These are phyloP conservation scores for Corydoras sp. DNA, from an alignment of 2,113 vertebrate genomes.

Conservation along the genomic window DNA sequence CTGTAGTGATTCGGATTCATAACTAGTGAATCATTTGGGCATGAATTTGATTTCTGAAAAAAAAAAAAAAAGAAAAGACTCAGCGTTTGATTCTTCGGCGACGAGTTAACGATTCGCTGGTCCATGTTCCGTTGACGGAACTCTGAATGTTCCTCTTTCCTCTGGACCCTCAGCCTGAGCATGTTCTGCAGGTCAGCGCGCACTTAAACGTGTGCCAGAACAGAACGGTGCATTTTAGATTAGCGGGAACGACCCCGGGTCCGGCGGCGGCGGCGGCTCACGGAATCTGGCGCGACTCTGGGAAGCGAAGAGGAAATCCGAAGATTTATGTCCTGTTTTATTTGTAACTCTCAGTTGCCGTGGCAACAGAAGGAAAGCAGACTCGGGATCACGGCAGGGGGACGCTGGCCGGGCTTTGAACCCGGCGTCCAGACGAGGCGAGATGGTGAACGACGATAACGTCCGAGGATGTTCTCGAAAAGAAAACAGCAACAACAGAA, in stretches of 20 bases:
- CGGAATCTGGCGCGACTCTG: constrained; percentile 25
- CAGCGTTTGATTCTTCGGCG: too few species aligned
- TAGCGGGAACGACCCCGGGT: neutral
- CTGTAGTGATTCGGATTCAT: too few species aligned
- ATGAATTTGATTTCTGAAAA: too few species aligned
- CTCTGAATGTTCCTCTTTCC: too few species aligned
- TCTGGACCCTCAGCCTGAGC: too few species aligned
- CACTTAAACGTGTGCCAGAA: constrained; percentile 37
- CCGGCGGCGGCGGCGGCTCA: neutral
- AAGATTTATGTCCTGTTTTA: constrained; percentile 22
- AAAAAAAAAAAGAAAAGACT: too few species aligned
- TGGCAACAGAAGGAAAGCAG: neutral
- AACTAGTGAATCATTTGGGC: too few species aligned
- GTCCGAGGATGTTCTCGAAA: constrained; percentile 1
- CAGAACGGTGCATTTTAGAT: constrained; percentile 45
- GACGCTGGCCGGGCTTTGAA: constrained; percentile 11
- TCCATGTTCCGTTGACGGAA: too few species aligned
- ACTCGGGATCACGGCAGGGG: neutral
- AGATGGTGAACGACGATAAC: constrained; percentile 23
- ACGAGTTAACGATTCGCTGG: too few species aligned
- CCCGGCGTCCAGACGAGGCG: constrained; percentile 26
- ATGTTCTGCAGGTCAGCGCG: too few species aligned
- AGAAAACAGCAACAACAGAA: neutral
- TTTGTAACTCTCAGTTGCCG: constrained; percentile 21
- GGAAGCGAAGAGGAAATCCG: constrained; percentile 31